Evolutionary conservation across 2,888 invertebrate species (phyloP).

Genomic region (Thereva nobilitata): DNA sequence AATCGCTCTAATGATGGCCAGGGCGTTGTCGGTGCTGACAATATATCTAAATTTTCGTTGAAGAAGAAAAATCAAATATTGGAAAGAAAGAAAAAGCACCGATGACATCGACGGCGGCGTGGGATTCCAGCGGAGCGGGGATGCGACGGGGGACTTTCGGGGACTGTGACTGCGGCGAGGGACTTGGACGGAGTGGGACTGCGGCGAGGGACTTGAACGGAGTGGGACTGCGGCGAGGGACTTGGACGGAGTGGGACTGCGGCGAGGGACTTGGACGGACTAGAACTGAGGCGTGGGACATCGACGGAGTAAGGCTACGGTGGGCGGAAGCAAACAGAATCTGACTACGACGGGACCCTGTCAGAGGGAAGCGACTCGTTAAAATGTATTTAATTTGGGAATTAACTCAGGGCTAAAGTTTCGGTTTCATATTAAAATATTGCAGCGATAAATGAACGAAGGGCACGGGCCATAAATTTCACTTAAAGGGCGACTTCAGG

Average conservation of each 20-base stretch:
- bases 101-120: background rate
- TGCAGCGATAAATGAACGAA: too few species aligned
- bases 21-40: too few species aligned
- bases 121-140: background rate
- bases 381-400: too few species aligned
- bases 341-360: background rate
- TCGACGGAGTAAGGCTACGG: background rate
- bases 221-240: slow-evolving; percentile 2
- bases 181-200: background rate
- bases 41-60: too few species aligned
- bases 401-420: too few species aligned
- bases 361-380: too few species aligned
- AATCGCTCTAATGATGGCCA: too few species aligned
- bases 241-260: background rate
- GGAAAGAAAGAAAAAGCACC: background rate
- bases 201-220: background rate
- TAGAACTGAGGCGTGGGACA: background rate
- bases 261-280: background rate
- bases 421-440: too few species aligned
- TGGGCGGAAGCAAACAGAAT: background rate
- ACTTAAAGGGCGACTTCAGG: too few species aligned
- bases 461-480: too few species aligned
- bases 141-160: background rate
- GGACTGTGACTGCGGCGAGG: background rate
- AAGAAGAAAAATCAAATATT: too few species aligned